phyloP scores from a whole-genome alignment of 2,797 vertebrate species.

The Pseudochirops corinnae region DNA sequence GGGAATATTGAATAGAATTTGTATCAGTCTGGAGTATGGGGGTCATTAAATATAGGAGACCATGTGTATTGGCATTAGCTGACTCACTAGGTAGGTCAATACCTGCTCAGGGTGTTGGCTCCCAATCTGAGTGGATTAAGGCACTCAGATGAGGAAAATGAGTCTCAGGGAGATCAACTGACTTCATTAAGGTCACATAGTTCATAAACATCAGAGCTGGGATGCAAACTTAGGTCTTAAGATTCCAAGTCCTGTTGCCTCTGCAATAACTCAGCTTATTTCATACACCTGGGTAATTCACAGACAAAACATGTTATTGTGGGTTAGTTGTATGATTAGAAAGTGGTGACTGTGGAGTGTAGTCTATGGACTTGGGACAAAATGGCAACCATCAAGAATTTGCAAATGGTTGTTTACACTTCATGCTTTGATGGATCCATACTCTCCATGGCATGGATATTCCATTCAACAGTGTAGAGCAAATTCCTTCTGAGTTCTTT shows the following conservation, averaged over 20 bases:
- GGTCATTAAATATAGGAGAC: background rate
- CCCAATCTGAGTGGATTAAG: background rate
- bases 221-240: background rate
- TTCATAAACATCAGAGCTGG: background rate
- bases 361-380: background rate
- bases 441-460: background rate
- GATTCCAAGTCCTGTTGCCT: background rate
- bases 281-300: background rate
- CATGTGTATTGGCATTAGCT: background rate
- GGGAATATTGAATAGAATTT: background rate
- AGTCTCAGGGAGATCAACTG: background rate
- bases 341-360: background rate
- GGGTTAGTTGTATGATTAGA: background rate
- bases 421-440: background rate
- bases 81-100: background rate
- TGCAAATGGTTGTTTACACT: background rate
- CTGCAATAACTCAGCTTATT: background rate
- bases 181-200: background rate
- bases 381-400: background rate
- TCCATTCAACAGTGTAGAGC: background rate
- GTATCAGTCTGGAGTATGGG: background rate
- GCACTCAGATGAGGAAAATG: background rate
- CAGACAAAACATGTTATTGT: background rate
- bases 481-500: background rate
- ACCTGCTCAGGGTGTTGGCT: background rate